These are phyloP conservation scores for Halcyon chelicuti DNA, from an alignment of 2,797 vertebrate genomes.

Conservation along the genomic window DNA sequence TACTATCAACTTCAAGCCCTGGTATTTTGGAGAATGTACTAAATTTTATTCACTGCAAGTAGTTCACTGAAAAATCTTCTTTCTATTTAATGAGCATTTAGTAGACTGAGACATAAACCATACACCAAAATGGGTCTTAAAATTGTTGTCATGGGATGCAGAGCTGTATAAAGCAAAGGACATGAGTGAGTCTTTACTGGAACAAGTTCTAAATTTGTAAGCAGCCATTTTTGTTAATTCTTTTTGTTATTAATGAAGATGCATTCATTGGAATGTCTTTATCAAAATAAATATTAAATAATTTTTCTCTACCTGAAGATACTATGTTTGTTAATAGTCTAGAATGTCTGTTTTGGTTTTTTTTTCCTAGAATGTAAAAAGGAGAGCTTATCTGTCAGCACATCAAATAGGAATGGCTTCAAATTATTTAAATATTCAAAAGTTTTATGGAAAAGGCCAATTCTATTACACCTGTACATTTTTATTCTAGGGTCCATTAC, in stretches of 20 bases:
- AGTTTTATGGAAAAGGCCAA: background rate
- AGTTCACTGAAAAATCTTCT: slow-evolving; percentile 4
- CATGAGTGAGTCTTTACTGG: background rate
- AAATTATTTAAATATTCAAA: background rate
- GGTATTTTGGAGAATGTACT: background rate
- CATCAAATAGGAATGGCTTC: background rate
- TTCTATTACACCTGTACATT: background rate
- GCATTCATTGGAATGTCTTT: background rate
- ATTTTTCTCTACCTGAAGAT: background rate
- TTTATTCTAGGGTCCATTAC: background rate
- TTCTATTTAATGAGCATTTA: slow-evolving; percentile 6
- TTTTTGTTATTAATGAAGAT: background rate
- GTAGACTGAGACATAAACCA: background rate
- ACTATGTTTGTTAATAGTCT: background rate
- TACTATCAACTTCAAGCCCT: background rate
- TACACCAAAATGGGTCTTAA: background rate
- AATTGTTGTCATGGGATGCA: background rate
- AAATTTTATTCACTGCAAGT: background rate
- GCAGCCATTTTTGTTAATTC: background rate
- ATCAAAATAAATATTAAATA: background rate
- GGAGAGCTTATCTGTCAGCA: background rate
- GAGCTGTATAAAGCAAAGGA: background rate
- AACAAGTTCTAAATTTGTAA: background rate
- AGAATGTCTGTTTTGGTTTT: background rate
- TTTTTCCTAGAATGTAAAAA: background rate